phyloP scores from a whole-genome alignment of 2,888 invertebrate genomes.

The Drosophila robusta region DNA sequence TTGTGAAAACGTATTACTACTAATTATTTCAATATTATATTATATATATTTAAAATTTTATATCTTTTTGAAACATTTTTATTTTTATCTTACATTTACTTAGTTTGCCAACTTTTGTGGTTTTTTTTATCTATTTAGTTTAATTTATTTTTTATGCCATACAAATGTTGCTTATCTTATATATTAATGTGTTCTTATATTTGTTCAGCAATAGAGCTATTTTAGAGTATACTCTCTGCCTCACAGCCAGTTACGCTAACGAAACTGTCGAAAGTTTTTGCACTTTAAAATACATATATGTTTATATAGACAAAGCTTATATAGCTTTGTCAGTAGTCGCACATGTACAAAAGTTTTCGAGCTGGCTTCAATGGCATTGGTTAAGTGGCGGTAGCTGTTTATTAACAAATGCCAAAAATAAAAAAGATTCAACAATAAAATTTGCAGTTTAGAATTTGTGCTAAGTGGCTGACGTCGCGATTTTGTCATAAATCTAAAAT shows the following conservation, averaged over 20 bases:
- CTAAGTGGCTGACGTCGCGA: conserved; percentile 48
- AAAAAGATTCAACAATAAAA: conserved; percentile 25
- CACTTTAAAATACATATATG: conserved; percentile 1
- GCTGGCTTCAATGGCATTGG: conserved; percentile 50
- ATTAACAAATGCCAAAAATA: conserved; percentile 20
- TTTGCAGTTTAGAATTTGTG: conserved; percentile 51
- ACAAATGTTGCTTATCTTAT: conserved; percentile 24
- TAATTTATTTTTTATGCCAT: conserved; percentile 9
- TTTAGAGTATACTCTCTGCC: not conserved
- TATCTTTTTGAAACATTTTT: not conserved
- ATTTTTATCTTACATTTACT: not conserved
- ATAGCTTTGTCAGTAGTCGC: not conserved
- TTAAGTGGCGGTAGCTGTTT: conserved; percentile 29
- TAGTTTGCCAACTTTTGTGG: not conserved
- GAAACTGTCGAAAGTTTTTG: conserved; percentile 20
- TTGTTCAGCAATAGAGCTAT: too few relatives aligned
- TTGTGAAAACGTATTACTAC: too few relatives aligned
- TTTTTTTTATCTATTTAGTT: conserved; percentile 1
- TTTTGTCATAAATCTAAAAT: conserved; percentile 46
- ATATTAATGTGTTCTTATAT: conserved; percentile 1
- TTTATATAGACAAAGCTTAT: not conserved
- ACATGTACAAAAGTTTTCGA: conserved; percentile 1
- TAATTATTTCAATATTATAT: too few relatives aligned
- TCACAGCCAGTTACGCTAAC: too few relatives aligned
- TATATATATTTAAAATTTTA: not conserved